A percentile compares a stretch with the other conserved stretches of the same genome.
These are phyloP conservation scores for Mechanitis messenoides DNA, from an alignment of 2,888 invertebrate species.

Conservation along the genomic window DNA sequence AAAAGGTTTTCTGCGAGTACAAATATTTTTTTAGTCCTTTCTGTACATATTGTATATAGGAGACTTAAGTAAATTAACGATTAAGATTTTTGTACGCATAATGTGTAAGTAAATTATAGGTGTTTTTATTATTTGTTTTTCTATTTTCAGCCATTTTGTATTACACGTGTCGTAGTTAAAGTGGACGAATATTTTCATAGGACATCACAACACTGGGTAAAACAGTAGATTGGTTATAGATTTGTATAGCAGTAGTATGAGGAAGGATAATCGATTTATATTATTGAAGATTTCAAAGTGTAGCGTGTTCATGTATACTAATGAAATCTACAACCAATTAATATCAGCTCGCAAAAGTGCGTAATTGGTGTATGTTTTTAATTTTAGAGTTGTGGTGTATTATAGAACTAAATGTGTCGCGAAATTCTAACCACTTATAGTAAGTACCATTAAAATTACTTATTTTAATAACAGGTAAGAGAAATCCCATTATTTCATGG, in stretches of 20 bases:
- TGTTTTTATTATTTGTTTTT: slow-evolving; percentile 70
- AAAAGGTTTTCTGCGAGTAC: slow-evolving; percentile 75
- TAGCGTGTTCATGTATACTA: background rate
- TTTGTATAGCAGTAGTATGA: slow-evolving; percentile 2
- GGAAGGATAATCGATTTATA: background rate
- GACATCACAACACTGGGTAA: slow-evolving; percentile 38
- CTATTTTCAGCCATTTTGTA: slow-evolving; percentile 58
- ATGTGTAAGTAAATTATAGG: slow-evolving; percentile 74
- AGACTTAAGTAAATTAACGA: slow-evolving; percentile 56
- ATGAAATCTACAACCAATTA: slow-evolving; percentile 9
- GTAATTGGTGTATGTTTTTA: too few relatives aligned
- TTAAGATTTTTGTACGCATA: slow-evolving; percentile 72
- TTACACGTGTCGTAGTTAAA: slow-evolving; percentile 52
- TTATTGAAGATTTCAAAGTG: background rate
- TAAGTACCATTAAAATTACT: too few relatives aligned
- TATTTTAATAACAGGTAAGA: too few relatives aligned
- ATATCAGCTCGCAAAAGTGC: background rate
- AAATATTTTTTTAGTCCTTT: slow-evolving; percentile 73
- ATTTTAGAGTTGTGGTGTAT: too few relatives aligned
- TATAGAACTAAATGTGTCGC: too few relatives aligned
- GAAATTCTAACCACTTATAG: too few relatives aligned
- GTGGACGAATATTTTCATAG: slow-evolving; percentile 38
- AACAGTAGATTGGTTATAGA: slow-evolving; percentile 15
- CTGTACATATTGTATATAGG: slow-evolving; percentile 76
- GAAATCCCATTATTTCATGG: too few relatives aligned